These are phyloP conservation scores for Xestia xanthographa DNA, from an alignment of 2,888 invertebrate species.

Conservation along the genomic window DNA sequence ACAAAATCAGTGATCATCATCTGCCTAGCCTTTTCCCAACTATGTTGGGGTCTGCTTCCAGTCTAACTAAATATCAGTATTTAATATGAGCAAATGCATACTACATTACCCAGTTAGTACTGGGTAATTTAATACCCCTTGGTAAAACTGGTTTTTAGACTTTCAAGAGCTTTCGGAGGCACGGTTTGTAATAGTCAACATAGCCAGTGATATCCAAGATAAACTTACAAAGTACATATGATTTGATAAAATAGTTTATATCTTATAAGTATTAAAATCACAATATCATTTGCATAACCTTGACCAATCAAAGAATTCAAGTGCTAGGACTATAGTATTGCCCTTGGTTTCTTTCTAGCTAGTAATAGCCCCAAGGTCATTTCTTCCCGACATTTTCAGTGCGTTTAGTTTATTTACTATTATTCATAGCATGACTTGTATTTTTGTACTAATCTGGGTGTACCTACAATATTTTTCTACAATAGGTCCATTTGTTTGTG, in stretches of 20 bases:
- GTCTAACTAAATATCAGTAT: too few species aligned
- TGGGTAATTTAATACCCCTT: neutral
- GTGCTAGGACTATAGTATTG: constrained; percentile 36
- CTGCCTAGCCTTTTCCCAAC: neutral
- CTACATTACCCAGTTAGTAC: neutral
- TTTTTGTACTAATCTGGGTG: constrained; percentile 25
- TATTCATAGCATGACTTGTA: constrained; percentile 22
- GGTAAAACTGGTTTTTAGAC: neutral
- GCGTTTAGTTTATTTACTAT: constrained; percentile 8
- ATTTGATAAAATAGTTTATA: neutral
- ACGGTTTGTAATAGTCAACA: neutral
- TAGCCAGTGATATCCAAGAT: neutral
- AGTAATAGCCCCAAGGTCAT: constrained; percentile 43
- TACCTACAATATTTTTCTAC: neutral
- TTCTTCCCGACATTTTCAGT: constrained; percentile 9
- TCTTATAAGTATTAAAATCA: constrained; percentile 4
- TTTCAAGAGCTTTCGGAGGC: too few species aligned
- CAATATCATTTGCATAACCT: constrained; percentile 41
- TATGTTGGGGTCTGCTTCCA: too few species aligned
- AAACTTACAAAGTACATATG: neutral
- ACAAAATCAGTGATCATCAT: neutral
- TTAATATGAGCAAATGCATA: neutral
- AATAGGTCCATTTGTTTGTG: neutral
- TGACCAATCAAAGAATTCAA: constrained; percentile 44
- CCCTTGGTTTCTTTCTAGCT: constrained; percentile 36